Conservation (phyloP, 1,140 invertebrate species). For the Portunus trituberculatus region DNA sequence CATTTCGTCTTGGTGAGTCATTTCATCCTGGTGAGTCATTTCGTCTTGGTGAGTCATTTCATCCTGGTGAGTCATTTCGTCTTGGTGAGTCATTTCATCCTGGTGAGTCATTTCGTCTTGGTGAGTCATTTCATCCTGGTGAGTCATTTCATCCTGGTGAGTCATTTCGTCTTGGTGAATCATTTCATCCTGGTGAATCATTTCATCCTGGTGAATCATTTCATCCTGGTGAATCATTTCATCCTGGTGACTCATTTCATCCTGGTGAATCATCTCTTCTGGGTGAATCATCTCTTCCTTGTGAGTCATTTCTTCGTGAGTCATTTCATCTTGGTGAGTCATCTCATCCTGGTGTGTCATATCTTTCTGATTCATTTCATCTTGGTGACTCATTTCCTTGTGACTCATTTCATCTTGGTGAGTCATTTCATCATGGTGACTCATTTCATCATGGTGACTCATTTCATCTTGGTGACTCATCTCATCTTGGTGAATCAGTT, state of each 20-base stretch:
- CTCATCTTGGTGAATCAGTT: too few relatives aligned
- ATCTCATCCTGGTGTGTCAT: background rate
- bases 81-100: background rate
- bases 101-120: background rate
- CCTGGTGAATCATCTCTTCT: too few relatives aligned
- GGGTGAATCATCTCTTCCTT: too few relatives aligned
- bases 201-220: background rate
- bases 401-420: too few relatives aligned
- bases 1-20: too few relatives aligned
- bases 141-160: background rate
- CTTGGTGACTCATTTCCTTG: too few relatives aligned
- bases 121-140: background rate
- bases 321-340: background rate
- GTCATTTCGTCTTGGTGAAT: background rate
- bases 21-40: too few relatives aligned
- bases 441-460: background rate
- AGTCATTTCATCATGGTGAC: too few relatives aligned
- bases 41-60: too few relatives aligned
- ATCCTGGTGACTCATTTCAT: background rate
- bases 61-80: conserved; percentile 2
- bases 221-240: background rate
- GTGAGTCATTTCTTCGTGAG: too few relatives aligned
- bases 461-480: too few relatives aligned
- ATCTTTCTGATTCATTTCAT: too few relatives aligned
- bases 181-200: background rate